Conservation (phyloP, 2,888 invertebrate species). For the Exocentrus adspersus region DNA sequence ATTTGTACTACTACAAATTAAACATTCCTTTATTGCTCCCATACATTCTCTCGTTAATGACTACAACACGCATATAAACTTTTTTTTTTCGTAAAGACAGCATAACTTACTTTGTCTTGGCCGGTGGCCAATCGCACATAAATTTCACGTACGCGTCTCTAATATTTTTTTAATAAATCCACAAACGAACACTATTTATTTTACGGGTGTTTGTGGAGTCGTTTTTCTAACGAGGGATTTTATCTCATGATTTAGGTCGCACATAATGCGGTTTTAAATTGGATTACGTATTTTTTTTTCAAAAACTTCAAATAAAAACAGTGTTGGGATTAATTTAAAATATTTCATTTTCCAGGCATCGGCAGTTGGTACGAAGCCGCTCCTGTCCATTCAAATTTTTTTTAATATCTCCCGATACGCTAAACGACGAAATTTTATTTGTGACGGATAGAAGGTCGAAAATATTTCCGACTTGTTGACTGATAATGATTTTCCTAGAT, state of each 20-base stretch:
- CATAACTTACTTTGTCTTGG: neutral
- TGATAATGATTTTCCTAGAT: slow-evolving; percentile 8
- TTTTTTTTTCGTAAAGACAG: neutral
- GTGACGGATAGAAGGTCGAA: slow-evolving; percentile 11
- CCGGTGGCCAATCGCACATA: neutral
- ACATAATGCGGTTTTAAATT: neutral
- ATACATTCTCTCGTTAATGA: neutral
- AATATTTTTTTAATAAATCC: neutral
- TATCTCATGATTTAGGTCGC: neutral
- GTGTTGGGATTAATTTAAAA: no score
- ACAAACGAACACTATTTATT: neutral
- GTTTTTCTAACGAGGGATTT: neutral
- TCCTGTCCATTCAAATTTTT: neutral
- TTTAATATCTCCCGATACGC: neutral
- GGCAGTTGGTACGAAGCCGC: no score
- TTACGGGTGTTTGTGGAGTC: neutral
- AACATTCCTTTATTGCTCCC: neutral
- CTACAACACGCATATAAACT: neutral
- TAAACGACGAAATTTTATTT: slow-evolving; percentile 12
- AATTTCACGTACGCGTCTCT: neutral
- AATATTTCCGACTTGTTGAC: slow-evolving; percentile 8
- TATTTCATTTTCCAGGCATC: no score
- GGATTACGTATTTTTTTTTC: no score
- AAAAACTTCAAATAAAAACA: no score
- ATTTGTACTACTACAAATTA: neutral